A percentile compares a stretch with the other conserved stretches of the same genome.
Evolutionary conservation across 2,797 vertebrate genomes (phyloP).

Genomic region (Phoxinus dragarum): DNA sequence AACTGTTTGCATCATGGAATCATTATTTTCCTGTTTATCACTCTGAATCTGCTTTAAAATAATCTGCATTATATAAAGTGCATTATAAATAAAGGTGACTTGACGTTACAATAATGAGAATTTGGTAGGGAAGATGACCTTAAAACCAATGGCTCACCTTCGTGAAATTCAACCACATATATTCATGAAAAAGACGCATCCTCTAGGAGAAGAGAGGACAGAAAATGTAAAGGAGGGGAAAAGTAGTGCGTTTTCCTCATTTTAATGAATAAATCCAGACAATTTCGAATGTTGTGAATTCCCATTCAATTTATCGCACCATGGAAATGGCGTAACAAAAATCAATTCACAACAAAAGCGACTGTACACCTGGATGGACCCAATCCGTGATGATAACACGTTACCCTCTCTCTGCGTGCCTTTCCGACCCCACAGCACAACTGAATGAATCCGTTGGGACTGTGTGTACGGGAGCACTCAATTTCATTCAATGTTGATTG

Average conservation of each 20-base stretch:
- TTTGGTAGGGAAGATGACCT: too few relatives aligned
- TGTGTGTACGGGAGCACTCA: background rate
- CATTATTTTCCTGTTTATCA: too few relatives aligned
- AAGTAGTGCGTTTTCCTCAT: background rate
- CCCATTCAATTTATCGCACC: conserved; percentile 9
- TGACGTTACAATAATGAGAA: too few relatives aligned
- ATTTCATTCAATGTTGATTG: conserved; percentile 22
- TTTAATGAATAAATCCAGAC: conserved; percentile 11
- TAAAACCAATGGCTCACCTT: too few relatives aligned
- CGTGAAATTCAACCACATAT: too few relatives aligned
- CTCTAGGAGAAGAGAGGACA: background rate
- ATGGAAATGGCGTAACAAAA: conserved; percentile 1
- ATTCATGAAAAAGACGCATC: background rate
- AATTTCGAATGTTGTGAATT: background rate
- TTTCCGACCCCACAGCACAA: background rate
- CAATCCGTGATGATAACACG: conserved; percentile 7
- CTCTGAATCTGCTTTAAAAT: too few relatives aligned
- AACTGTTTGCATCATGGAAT: too few relatives aligned
- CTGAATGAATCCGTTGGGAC: conserved; percentile 8
- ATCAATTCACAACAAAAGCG: conserved; percentile 20
- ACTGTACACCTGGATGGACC: background rate
- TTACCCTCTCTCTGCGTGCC: background rate
- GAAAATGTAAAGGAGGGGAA: background rate
- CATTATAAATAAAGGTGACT: too few relatives aligned
- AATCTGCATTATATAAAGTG: too few relatives aligned